Percentiles rank a stretch among this genome's conserved stretches.
phyloP scores from a whole-genome alignment of 2,888 invertebrate genomes.

The Ecliptopera silaceata region DNA sequence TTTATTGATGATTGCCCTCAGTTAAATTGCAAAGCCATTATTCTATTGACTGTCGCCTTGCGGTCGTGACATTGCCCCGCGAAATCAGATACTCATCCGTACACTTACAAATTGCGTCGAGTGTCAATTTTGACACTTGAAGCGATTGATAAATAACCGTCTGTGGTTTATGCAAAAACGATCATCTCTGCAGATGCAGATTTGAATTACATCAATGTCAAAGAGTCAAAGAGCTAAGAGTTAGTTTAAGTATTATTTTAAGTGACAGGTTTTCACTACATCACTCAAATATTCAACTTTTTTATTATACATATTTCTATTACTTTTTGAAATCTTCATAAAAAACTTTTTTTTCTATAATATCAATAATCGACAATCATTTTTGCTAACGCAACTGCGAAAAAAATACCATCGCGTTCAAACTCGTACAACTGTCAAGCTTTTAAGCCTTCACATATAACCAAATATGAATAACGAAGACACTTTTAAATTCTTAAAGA shows the following conservation, averaged over 20 bases:
- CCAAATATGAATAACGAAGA: constrained; percentile 57
- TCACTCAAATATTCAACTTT: constrained; percentile 37
- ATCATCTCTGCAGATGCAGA: too few relatives aligned
- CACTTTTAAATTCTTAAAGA: constrained; percentile 69
- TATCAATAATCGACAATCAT: constrained; percentile 13
- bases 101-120: constrained; percentile 16
- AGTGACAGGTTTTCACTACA: too few relatives aligned
- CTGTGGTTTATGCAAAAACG: background rate
- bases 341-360: constrained; percentile 41
- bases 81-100: constrained; percentile 36
- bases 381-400: constrained; percentile 32
- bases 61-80: constrained; percentile 30
- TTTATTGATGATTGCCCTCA: too few relatives aligned
- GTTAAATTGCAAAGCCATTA: constrained; percentile 60
- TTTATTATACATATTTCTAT: constrained; percentile 44
- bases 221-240: background rate
- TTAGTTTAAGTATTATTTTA: background rate
- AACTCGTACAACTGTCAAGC: constrained; percentile 63
- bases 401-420: constrained; percentile 37
- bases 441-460: constrained; percentile 61
- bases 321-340: constrained; percentile 45
- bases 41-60: constrained; percentile 53
- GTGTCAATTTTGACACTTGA: constrained; percentile 39
- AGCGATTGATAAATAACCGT: constrained; percentile 12
- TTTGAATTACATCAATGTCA: background rate